phyloP scores from a whole-genome alignment of 2,888 invertebrate genomes.

The Noctua janthe region DNA sequence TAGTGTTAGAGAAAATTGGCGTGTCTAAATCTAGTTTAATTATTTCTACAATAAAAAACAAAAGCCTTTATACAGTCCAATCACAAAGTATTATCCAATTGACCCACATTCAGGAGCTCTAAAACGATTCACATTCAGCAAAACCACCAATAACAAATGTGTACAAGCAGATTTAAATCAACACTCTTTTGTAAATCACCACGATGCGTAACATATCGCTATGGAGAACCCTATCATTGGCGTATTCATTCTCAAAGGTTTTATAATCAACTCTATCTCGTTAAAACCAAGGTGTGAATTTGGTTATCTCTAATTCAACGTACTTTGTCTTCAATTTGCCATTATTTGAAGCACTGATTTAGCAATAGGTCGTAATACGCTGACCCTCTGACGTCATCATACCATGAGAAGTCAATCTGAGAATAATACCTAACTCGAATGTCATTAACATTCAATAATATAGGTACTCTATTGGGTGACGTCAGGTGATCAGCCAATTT shows the following conservation, averaged over 20 bases:
- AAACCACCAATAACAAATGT: constrained; percentile 34
- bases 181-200: constrained; percentile 50
- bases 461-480: background rate
- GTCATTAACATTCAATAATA: constrained; percentile 12
- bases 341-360: constrained; percentile 36
- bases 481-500: background rate
- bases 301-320: background rate
- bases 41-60: too few species aligned
- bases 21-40: too few species aligned
- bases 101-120: constrained; percentile 27
- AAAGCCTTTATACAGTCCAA: background rate
- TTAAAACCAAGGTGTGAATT: background rate
- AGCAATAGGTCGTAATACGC: constrained; percentile 14
- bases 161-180: constrained; percentile 58
- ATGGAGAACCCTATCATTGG: constrained; percentile 34
- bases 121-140: constrained; percentile 23
- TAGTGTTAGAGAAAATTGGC: too few species aligned
- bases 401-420: background rate
- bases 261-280: constrained; percentile 18
- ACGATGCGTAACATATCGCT: constrained; percentile 40
- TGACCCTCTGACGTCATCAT: constrained; percentile 20
- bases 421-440: background rate
- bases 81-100: constrained; percentile 32
- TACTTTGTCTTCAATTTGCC: constrained; percentile 23
- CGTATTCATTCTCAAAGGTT: constrained; percentile 9